Base-by-base conservation (phyloP, 2,797 vertebrate genomes). In the Phrynocephalus vlangalii region DNA sequence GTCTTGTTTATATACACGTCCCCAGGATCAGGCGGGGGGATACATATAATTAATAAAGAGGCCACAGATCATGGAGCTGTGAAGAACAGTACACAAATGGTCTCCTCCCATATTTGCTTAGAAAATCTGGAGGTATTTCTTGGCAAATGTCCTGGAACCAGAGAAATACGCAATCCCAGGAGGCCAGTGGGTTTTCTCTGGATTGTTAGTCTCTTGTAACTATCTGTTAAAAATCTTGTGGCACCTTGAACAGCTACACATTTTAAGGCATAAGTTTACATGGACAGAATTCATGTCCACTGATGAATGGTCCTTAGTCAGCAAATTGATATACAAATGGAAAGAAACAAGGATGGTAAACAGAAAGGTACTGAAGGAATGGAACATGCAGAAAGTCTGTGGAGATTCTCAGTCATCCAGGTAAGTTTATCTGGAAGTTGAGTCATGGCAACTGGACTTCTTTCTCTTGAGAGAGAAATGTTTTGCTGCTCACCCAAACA, bases 51-150 rank as follows among this genome's bases (percentile, higher is more conserved):
- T 44, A 56, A 56, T 13, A 56, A 13, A 56, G 52, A 56, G 13
- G 13, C 52, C 9, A 56, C 10, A 13, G 1, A 10, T 56, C 52
- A 56, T 56, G 9, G 13, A 13, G 52, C 52, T 56, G 52, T 56
- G 52, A 56, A 56, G 9, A 56, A 56, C 52, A 56, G 13, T 56
- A 56, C 52, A 56, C 52, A 56, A 56, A 0, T 44, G 48, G 70
- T 56, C 56, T 24, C 82, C 16, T 76, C 28, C 68, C 28, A 26
- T 30, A 13, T 26, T 50, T 22, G 76, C 10, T 24, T 3, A 63
- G 5, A 87, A 66, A 83, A 22, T 30, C 86, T 73, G 86, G 33
- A 7, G 33, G 48, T 38, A 30, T 84, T 33, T 71, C 33, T 79
- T 44, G 78, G 44, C 81, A 67, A 33, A 33, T 63, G 50, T 3